Conservation (phyloP, 1,140 invertebrate species). For the Coboldia fuscipes region DNA sequence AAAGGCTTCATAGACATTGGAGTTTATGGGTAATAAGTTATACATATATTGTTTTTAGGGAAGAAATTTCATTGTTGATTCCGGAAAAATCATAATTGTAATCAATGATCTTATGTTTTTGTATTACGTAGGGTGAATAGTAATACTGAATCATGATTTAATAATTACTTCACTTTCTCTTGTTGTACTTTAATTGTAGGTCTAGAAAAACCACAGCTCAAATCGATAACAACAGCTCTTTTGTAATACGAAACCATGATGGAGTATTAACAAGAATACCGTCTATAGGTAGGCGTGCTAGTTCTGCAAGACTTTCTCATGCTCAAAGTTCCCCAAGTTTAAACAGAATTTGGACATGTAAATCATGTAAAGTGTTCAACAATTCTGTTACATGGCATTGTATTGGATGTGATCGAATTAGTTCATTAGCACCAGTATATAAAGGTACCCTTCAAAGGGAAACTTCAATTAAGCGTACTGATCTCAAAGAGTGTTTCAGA, state of each 20-base stretch:
- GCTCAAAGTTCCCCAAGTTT: conserved; percentile 10
- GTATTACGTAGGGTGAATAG: not conserved
- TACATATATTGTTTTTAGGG: not conserved
- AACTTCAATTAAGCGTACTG: conserved; percentile 4
- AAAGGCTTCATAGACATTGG: not conserved
- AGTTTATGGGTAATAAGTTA: not conserved
- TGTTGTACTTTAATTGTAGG: conserved; percentile 5
- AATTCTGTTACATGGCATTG: conserved; percentile 22
- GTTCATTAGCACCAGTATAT: conserved; percentile 19
- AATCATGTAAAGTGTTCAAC: conserved; percentile 15
- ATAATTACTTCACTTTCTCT: not conserved
- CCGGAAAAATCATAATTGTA: not conserved
- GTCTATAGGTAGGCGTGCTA: not conserved
- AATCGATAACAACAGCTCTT: not conserved
- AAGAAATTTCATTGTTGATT: not conserved
- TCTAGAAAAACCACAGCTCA: conserved; percentile 8
- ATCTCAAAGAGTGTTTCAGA: not conserved
- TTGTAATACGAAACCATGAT: not conserved
- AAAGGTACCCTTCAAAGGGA: conserved; percentile 15
- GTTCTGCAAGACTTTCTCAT: not conserved
- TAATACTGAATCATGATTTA: not conserved
- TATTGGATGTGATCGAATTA: conserved; percentile 19
- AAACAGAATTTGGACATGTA: conserved; percentile 17
- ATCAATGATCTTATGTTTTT: not conserved
- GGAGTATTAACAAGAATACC: too few relatives aligned